Percentiles rank a stretch among this genome's conserved stretches.
Evolutionary conservation across 2,113 vertebrate species (phyloP).

Genomic region (Actenoides lindsayi): DNA sequence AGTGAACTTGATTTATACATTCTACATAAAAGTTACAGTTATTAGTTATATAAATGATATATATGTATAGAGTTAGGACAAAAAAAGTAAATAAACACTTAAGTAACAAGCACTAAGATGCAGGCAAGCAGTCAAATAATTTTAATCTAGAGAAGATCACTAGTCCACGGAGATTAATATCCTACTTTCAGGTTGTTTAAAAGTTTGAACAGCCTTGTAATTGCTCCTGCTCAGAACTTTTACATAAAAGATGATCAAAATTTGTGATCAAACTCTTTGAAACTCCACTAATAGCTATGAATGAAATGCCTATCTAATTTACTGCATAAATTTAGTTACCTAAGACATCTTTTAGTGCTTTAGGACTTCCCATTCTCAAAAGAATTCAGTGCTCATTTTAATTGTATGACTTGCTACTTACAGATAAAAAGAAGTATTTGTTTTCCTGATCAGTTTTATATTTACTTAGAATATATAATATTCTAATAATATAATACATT

Average conservation of each 20-base stretch:
- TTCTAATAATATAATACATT: no score
- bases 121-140: not conserved
- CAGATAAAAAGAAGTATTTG: not conserved
- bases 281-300: not conserved
- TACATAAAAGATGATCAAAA: not conserved
- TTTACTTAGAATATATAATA: not conserved
- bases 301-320: not conserved
- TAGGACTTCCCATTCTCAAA: not conserved
- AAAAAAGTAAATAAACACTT: not conserved
- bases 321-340: not conserved
- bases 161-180: not conserved
- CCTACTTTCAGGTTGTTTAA: not conserved
- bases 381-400: not conserved
- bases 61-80: not conserved
- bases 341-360: not conserved
- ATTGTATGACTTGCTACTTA: not conserved
- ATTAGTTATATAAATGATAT: not conserved
- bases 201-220: not conserved
- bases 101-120: not conserved
- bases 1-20: not conserved
- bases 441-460: not conserved
- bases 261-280: not conserved
- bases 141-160: not conserved
- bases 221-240: not conserved
- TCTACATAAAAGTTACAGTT: not conserved